Conservation (phyloP, 2,113 vertebrate genomes). For the Megaceryle torquata region DNA sequence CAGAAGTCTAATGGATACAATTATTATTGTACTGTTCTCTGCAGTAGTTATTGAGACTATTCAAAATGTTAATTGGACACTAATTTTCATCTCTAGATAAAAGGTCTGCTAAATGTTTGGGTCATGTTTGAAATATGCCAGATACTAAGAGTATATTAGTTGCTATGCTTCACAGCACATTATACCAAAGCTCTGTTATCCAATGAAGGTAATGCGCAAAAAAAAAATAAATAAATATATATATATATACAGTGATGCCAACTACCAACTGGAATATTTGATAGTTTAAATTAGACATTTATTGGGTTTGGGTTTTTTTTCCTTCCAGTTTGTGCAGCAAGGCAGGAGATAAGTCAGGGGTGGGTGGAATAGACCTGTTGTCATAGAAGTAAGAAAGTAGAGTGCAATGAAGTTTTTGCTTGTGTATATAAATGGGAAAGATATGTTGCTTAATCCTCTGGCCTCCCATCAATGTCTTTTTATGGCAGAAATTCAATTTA, state of each 20-base stretch:
- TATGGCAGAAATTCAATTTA: neutral
- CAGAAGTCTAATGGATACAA: neutral
- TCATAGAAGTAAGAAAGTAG: neutral
- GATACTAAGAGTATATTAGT: neutral
- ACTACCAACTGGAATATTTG: neutral
- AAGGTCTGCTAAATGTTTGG: neutral
- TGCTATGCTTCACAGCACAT: neutral
- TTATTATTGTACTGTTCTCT: neutral
- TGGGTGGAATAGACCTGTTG: neutral
- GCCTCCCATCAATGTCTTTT: neutral
- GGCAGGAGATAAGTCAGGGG: neutral
- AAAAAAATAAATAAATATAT: no score
- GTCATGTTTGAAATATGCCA: neutral
- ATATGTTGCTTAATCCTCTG: neutral
- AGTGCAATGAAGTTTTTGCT: neutral
- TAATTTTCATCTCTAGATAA: neutral
- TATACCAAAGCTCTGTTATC: neutral
- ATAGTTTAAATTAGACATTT: neutral
- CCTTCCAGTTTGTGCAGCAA: neutral
- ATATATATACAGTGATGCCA: neutral
- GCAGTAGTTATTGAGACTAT: neutral
- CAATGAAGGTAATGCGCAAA: neutral
- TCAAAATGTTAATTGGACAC: constrained; percentile 17
- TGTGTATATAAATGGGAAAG: neutral
- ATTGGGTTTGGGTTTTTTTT: neutral